These are phyloP conservation scores for Perdita meconis DNA, from an alignment of 2,888 invertebrate species.

Conservation along the genomic window DNA sequence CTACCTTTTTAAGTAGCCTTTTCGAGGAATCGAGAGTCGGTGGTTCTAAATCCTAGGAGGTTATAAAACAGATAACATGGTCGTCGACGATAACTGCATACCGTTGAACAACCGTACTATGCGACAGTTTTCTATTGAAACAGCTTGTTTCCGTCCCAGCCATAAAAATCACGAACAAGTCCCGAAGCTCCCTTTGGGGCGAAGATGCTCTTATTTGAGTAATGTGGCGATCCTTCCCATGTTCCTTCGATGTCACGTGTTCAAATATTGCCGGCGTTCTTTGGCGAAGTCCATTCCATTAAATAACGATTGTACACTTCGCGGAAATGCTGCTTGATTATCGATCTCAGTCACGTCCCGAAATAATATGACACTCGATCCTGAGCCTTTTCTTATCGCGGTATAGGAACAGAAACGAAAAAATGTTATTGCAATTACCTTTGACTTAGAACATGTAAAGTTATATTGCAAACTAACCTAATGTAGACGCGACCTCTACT, in stretches of 20 bases:
- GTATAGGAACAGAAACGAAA: conserved; percentile 13
- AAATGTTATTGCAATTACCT: no score
- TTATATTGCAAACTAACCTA: no score
- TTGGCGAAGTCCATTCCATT: conserved; percentile 21
- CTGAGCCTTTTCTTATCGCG: conserved; percentile 51
- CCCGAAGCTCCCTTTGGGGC: conserved; percentile 28
- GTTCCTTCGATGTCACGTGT: conserved; percentile 64
- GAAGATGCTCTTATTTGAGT: conserved; percentile 57
- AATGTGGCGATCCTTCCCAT: conserved; percentile 42
- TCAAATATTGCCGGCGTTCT: conserved; percentile 50
- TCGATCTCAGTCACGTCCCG: conserved; percentile 52
- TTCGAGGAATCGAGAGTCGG: conserved; percentile 1
- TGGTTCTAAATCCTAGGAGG: conserved; percentile 29
- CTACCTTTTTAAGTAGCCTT: background rate
- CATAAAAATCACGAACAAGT: conserved; percentile 62
- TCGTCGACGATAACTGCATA: conserved; percentile 34
- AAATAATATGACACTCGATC: conserved; percentile 58
- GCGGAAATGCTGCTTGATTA: conserved; percentile 41
- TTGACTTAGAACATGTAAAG: no score
- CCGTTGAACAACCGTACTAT: conserved; percentile 21
- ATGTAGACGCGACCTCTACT: no score
- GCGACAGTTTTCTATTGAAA: conserved; percentile 58
- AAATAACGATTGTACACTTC: conserved; percentile 36
- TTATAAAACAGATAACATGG: conserved; percentile 53
- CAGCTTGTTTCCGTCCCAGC: conserved; percentile 57